phyloP scores from a whole-genome alignment of 2,113 vertebrate species.

The Neoarius graeffei region DNA sequence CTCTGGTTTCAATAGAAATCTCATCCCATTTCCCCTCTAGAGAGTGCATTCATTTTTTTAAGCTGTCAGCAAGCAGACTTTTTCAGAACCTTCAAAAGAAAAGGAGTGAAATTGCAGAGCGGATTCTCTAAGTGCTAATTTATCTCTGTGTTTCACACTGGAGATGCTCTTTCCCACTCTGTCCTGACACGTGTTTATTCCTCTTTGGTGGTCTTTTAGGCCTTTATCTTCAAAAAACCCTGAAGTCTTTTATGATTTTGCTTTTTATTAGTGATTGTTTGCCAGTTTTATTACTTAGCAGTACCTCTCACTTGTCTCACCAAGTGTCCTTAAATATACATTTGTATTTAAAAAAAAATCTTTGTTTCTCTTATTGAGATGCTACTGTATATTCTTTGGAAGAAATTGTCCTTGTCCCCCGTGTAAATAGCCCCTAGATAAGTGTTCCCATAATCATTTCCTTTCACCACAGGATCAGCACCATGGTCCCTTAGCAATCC shows the following conservation, averaged over 20 bases:
- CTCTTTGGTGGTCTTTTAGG: constrained; percentile 32
- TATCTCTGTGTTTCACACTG: constrained; percentile 57
- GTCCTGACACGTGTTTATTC: constrained; percentile 32
- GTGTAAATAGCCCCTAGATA: constrained; percentile 13
- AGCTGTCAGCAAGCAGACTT: background rate
- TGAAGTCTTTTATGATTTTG: constrained; percentile 28
- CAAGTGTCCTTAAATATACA: constrained; percentile 39
- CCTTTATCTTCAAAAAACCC: constrained; percentile 35
- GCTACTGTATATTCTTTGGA: background rate
- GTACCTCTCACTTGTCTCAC: constrained; percentile 19
- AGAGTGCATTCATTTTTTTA: constrained; percentile 27
- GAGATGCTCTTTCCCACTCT: constrained; percentile 42
- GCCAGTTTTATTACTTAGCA: constrained; percentile 44
- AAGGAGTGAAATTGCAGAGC: constrained; percentile 37
- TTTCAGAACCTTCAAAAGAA: constrained; percentile 40
- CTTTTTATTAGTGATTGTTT: constrained; percentile 34
- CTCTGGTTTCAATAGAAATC: constrained; percentile 26
- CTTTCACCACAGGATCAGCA: constrained; percentile 10
- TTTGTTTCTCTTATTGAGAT: constrained; percentile 27
- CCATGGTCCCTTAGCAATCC: constrained; percentile 17
- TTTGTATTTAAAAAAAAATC: constrained; percentile 19
- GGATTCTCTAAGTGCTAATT: constrained; percentile 66
- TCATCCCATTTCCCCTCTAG: background rate
- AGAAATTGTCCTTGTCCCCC: background rate
- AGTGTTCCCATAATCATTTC: constrained; percentile 15